Conservation (phyloP, 2,797 vertebrate species). For the Ceyx erithaca region DNA sequence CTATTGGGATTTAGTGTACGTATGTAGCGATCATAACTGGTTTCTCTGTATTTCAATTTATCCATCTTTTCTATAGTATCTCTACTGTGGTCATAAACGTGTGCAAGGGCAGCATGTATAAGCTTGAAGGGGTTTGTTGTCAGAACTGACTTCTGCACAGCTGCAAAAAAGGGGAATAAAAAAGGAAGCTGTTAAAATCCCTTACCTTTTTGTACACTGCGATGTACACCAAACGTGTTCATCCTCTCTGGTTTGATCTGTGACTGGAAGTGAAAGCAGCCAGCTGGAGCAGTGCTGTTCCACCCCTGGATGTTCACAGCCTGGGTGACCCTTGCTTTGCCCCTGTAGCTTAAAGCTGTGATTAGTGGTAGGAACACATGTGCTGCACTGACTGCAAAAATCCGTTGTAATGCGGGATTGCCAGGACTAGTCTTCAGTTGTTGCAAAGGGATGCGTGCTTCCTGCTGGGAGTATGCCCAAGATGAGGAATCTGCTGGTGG, state of each 20-base stretch:
- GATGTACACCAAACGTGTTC: neutral
- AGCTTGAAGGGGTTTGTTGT: neutral
- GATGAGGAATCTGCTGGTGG: neutral
- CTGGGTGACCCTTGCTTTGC: constrained; percentile 1
- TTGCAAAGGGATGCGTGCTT: neutral
- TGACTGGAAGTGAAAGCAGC: constrained; percentile 32
- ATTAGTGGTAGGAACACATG: constrained; percentile 22
- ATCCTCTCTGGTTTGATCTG: neutral
- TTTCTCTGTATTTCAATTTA: neutral
- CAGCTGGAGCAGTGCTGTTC: neutral
- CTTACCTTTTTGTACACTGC: neutral
- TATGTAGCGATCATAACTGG: neutral
- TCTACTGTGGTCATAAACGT: neutral
- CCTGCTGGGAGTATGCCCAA: neutral
- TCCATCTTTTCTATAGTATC: neutral
- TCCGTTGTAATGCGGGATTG: neutral
- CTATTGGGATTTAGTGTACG: neutral
- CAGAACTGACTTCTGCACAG: neutral
- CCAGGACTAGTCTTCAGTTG: constrained; percentile 17
- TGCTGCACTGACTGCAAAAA: constrained; percentile 1
- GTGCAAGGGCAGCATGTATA: neutral
- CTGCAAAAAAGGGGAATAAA: neutral
- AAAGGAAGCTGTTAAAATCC: neutral
- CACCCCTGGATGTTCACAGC: neutral
- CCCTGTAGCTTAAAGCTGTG: constrained; percentile 34